These are phyloP conservation scores for Itoplectis maculator DNA, from an alignment of 2,888 invertebrate species.

Conservation along the genomic window DNA sequence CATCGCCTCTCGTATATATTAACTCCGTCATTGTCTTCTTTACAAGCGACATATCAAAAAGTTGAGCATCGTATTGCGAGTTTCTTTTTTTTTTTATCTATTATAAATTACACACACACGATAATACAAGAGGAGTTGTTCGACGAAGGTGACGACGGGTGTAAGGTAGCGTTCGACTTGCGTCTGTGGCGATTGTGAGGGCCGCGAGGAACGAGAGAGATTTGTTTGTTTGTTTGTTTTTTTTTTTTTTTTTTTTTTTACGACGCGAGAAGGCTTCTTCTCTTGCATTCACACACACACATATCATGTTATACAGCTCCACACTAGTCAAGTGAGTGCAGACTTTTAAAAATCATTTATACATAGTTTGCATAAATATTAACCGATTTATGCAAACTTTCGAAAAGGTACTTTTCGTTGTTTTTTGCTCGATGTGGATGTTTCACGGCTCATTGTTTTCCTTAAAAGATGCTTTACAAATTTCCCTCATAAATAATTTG, in stretches of 20 bases:
- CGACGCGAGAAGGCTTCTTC: conserved; percentile 44
- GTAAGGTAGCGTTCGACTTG: conserved; percentile 34
- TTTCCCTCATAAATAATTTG: too few species aligned
- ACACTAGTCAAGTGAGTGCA: too few species aligned
- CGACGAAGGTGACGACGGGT: conserved; percentile 51
- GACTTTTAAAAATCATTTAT: too few species aligned
- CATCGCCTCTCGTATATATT: conserved; percentile 41
- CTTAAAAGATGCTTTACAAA: too few species aligned
- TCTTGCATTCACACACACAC: conserved; percentile 11
- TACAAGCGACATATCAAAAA: conserved; percentile 82
- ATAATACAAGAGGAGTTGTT: conserved; percentile 72
- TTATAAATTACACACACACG: conserved; percentile 74
- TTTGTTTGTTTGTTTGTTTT: conserved; percentile 12
- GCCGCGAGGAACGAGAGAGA: conserved; percentile 58
- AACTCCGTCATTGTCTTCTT: conserved; percentile 63
- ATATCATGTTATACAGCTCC: too few species aligned
- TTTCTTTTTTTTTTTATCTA: conserved; percentile 68
- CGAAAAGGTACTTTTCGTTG: too few species aligned
- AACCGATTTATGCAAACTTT: too few species aligned
- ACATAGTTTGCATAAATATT: too few species aligned
- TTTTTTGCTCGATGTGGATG: too few species aligned
- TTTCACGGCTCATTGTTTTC: too few species aligned
- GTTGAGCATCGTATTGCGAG: conserved; percentile 81
- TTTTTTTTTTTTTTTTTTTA: conserved; percentile 36
- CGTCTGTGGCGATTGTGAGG: conserved; percentile 30